Conservation (phyloP, 2,888 invertebrate genomes). For the Sussaba pulchella region DNA sequence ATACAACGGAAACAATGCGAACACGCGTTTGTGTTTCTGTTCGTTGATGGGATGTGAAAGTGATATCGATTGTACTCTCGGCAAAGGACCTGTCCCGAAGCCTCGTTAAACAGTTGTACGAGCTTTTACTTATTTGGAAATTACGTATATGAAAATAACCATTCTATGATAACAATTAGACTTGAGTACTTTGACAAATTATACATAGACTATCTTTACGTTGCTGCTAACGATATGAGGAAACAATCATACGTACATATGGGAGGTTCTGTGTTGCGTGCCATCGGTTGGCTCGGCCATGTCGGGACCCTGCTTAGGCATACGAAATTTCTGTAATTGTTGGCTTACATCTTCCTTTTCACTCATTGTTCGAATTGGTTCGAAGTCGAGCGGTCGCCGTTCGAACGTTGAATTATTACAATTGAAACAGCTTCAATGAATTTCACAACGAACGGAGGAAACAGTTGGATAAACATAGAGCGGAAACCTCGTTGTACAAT, state of each 20-base stretch:
- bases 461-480: slow-evolving; percentile 1
- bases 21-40: neutral
- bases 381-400: slow-evolving; percentile 63
- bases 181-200: too few relatives aligned
- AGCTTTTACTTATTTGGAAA: too few relatives aligned
- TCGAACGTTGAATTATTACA: slow-evolving; percentile 75
- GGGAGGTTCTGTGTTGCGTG: neutral
- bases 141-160: too few relatives aligned
- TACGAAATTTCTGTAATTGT: slow-evolving; percentile 7
- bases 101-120: slow-evolving; percentile 14
- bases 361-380: slow-evolving; percentile 9
- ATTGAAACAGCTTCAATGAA: slow-evolving; percentile 81
- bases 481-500: slow-evolving; percentile 11
- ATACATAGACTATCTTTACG: neutral
- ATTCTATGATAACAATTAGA: too few relatives aligned
- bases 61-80: neutral
- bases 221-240: neutral
- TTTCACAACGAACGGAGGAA: slow-evolving; percentile 63
- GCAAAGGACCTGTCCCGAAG: neutral
- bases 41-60: neutral
- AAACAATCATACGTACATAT: neutral
- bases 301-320: slow-evolving; percentile 20
- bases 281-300: slow-evolving; percentile 37
- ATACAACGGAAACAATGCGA: slow-evolving; percentile 71
- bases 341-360: slow-evolving; percentile 9